phyloP scores from a whole-genome alignment of 2,113 vertebrate species.

The Mirza zaza region DNA sequence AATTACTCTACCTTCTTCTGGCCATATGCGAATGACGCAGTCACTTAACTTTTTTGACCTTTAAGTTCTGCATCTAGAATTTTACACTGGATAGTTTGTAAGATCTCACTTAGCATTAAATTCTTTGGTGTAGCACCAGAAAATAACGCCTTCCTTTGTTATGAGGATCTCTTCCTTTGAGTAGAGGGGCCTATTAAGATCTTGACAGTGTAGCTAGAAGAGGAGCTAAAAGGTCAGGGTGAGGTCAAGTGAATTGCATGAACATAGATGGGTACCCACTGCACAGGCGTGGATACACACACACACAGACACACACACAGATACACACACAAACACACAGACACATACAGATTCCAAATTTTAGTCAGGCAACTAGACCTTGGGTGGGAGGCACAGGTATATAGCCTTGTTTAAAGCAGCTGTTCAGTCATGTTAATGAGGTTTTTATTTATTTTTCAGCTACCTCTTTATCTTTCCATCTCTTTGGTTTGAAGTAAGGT shows the following conservation, averaged over 20 bases:
- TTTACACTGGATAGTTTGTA: background rate
- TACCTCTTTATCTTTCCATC: background rate
- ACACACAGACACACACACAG: background rate
- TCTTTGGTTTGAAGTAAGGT: background rate
- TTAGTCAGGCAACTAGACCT: background rate
- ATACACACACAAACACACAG: background rate
- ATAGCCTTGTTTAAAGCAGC: background rate
- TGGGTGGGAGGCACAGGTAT: background rate
- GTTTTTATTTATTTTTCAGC: background rate
- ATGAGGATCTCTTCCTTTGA: background rate
- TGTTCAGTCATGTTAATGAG: background rate
- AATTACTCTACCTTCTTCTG: background rate
- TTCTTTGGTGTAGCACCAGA: background rate
- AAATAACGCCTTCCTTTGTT: background rate
- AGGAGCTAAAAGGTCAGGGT: background rate
- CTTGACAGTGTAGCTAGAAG: background rate
- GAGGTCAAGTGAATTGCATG: background rate
- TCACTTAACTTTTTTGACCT: background rate
- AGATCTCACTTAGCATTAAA: background rate
- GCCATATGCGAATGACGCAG: background rate
- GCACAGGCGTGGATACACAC: fast-evolving
- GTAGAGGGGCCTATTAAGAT: background rate
- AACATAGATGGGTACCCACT: no score
- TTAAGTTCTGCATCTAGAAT: background rate
- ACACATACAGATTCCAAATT: background rate